Percentiles rank a stretch among this genome's conserved stretches.
phyloP scores from a whole-genome alignment of 2,797 vertebrate species.

The Molossus alvarezi region DNA sequence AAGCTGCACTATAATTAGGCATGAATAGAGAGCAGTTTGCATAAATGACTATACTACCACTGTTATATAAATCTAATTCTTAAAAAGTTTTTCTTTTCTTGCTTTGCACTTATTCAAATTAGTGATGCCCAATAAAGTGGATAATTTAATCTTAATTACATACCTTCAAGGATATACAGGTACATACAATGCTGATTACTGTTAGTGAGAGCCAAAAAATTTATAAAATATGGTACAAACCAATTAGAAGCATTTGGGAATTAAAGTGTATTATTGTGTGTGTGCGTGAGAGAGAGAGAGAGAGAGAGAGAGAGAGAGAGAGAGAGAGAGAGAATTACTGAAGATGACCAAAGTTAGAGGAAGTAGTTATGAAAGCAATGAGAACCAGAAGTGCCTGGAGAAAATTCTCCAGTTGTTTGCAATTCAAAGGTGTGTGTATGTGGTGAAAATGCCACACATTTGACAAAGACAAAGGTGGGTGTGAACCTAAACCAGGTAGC shows the following conservation, averaged over 20 bases:
- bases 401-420: slow-evolving; percentile 1
- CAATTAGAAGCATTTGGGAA: slow-evolving; percentile 48
- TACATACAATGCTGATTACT: neutral
- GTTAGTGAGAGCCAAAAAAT: neutral
- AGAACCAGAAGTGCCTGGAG: slow-evolving; percentile 22
- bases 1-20: neutral
- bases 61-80: neutral
- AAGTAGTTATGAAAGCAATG: neutral
- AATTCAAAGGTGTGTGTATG: neutral
- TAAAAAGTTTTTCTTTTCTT: slow-evolving; percentile 7
- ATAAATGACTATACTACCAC: neutral
- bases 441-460: neutral
- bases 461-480: neutral
- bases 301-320: neutral
- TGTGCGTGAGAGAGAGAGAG: neutral
- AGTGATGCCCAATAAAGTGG: neutral
- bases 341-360: neutral
- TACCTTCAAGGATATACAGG: neutral
- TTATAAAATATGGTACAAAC: neutral
- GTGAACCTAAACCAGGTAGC: neutral
- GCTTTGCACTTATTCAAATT: slow-evolving; percentile 12
- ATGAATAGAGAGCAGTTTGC: neutral
- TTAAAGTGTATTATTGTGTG: neutral
- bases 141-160: slow-evolving; percentile 8
- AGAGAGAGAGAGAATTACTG: neutral